phyloP scores from a whole-genome alignment of 1,140 invertebrate genomes.

The Glomeris maerens region DNA sequence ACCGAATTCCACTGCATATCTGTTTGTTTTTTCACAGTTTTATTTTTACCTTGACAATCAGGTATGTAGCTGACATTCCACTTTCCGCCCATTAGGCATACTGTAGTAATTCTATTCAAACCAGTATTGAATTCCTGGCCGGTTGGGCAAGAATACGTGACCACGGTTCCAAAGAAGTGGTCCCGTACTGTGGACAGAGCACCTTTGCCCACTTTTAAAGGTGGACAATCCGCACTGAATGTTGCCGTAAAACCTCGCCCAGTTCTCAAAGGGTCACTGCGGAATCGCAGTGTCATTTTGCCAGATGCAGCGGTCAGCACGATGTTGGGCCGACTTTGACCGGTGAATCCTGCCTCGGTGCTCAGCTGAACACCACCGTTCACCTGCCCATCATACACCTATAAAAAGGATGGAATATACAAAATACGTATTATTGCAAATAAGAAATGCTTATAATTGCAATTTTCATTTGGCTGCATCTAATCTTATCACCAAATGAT shows the following conservation, averaged over 20 bases:
- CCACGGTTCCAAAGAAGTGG: constrained; percentile 76
- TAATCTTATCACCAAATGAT: too few relatives aligned
- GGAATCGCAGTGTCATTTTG: constrained; percentile 75
- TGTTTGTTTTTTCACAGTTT: constrained; percentile 4
- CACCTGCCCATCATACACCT: constrained; percentile 74
- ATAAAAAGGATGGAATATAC: too few relatives aligned
- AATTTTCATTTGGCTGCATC: too few relatives aligned
- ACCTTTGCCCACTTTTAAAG: constrained; percentile 62
- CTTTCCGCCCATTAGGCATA: constrained; percentile 74
- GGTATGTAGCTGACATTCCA: constrained; percentile 88
- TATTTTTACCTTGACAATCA: constrained; percentile 65
- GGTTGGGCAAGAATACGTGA: constrained; percentile 78
- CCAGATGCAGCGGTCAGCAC: constrained; percentile 83
- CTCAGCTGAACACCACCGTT: constrained; percentile 71
- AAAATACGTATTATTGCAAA: too few relatives aligned
- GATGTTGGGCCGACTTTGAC: constrained; percentile 60
- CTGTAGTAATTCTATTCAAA: constrained; percentile 61
- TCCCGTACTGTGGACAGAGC: constrained; percentile 79
- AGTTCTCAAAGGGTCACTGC: constrained; percentile 71
- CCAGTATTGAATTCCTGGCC: constrained; percentile 91
- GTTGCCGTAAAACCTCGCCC: constrained; percentile 72
- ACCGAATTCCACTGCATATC: not conserved
- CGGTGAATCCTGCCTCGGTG: constrained; percentile 73
- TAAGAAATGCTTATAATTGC: too few relatives aligned
- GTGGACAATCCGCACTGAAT: constrained; percentile 86